Percentiles rank a stretch among this genome's conserved stretches.
These are phyloP conservation scores for Dryococelus australis DNA, from an alignment of 2,888 invertebrate genomes.

Conservation along the genomic window DNA sequence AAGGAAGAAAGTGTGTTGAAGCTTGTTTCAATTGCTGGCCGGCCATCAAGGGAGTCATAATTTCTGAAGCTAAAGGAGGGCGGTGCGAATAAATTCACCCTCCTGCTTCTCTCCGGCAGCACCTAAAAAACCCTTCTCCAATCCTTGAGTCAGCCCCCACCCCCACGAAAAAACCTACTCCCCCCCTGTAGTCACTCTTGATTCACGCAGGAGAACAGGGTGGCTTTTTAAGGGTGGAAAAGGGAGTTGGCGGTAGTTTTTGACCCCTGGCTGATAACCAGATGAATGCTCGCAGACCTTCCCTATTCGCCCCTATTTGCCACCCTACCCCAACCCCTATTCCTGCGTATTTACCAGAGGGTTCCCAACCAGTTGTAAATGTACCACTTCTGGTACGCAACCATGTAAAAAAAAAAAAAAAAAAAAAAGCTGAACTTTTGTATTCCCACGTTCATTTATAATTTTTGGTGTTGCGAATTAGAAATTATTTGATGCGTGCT, in stretches of 20 bases:
- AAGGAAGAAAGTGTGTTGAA: neutral
- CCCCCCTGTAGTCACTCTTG: neutral
- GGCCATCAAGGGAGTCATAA: constrained; percentile 4
- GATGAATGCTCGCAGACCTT: neutral
- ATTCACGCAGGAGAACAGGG: neutral
- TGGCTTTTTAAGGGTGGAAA: neutral
- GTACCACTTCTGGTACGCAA: no score
- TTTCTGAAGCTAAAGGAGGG: neutral
- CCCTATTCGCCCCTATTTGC: neutral
- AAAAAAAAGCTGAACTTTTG: no score
- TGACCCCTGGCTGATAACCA: neutral
- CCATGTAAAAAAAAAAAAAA: no score
- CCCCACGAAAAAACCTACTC: no score
- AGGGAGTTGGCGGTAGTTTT: neutral
- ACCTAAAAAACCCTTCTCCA: neutral
- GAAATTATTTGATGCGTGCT: no score
- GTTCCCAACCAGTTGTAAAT: no score
- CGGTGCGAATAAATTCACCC: neutral
- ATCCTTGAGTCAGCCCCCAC: no score
- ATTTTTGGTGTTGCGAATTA: no score
- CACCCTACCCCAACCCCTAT: neutral
- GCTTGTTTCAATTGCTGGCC: neutral
- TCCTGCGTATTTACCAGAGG: no score
- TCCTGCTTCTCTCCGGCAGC: neutral
- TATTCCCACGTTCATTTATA: no score